Conservation (phyloP, 1,140 invertebrate species). For the Trichogramma pretiosum region DNA sequence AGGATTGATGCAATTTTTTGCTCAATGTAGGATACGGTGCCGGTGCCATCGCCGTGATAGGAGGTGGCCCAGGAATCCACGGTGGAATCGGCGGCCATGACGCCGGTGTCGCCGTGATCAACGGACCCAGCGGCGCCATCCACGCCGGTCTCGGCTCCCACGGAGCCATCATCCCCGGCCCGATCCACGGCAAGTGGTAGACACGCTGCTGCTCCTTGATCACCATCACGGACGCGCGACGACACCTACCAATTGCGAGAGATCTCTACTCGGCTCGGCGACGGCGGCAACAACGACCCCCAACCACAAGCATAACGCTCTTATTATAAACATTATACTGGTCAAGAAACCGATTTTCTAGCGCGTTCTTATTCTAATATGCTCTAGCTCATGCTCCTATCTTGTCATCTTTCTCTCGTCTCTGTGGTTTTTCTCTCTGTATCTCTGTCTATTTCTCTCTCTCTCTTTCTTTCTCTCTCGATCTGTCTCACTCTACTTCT, state of each 20-base stretch:
- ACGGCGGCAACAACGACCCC: slow-evolving; percentile 46
- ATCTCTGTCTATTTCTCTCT: background rate
- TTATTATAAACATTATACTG: slow-evolving; percentile 15
- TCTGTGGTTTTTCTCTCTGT: too few relatives aligned
- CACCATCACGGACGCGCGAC: background rate
- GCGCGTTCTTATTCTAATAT: slow-evolving; percentile 28
- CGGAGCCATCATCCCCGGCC: slow-evolving; percentile 45
- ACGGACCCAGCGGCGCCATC: slow-evolving; percentile 46
- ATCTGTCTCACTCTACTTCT: background rate
- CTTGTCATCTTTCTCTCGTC: slow-evolving; percentile 5
- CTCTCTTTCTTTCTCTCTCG: slow-evolving; percentile 7
- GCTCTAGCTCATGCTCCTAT: background rate
- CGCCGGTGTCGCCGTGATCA: slow-evolving; percentile 46
- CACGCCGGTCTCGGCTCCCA: slow-evolving; percentile 45
- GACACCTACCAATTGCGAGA: slow-evolving; percentile 32
- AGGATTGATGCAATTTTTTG: slow-evolving; percentile 17
- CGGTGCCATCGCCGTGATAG: slow-evolving; percentile 44
- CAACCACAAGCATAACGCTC: slow-evolving; percentile 43
- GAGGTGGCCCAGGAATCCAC: slow-evolving; percentile 37
- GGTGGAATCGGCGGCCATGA: slow-evolving; percentile 44
- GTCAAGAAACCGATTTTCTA: slow-evolving; percentile 31
- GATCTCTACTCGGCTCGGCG: slow-evolving; percentile 47
- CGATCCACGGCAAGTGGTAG: slow-evolving; percentile 40
- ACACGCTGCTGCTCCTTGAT: slow-evolving; percentile 31
- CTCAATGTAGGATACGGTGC: slow-evolving; percentile 18